Percentiles rank a stretch among this genome's conserved stretches.
Evolutionary conservation across 2,888 invertebrate species (phyloP).

Genomic region (Nemoura dubitans): DNA sequence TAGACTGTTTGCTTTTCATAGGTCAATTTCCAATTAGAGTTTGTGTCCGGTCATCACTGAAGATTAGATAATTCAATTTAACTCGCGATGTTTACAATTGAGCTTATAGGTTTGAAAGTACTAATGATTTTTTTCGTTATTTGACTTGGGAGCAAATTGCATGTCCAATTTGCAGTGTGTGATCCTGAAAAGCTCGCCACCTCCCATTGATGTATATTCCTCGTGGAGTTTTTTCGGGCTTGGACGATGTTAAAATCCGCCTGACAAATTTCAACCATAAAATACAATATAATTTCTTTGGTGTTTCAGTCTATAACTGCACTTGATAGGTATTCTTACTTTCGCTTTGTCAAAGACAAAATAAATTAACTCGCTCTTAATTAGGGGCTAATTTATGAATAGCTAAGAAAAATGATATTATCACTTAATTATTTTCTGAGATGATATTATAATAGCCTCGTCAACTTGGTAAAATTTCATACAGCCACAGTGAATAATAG

Average conservation of each 20-base stretch:
- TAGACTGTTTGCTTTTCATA: background rate
- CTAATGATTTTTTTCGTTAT: too few relatives aligned
- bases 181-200: too few relatives aligned
- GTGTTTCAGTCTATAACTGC: background rate
- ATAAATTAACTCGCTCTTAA: background rate
- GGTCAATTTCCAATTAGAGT: background rate
- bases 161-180: too few relatives aligned
- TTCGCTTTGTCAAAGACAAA: background rate
- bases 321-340: background rate
- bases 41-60: background rate
- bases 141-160: too few relatives aligned
- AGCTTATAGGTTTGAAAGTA: too few relatives aligned
- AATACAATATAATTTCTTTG: background rate
- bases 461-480: background rate
- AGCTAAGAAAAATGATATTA: slow-evolving; percentile 21
- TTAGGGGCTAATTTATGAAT: slow-evolving; percentile 19
- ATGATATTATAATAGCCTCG: background rate
- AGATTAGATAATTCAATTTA: background rate
- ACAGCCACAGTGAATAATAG: background rate
- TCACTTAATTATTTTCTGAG: slow-evolving; percentile 28
- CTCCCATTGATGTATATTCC: too few relatives aligned
- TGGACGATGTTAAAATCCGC: background rate
- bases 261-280: background rate
- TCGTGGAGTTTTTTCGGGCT: background rate
- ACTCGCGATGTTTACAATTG: background rate